Evolutionary conservation across 2,888 invertebrate species (phyloP).

Genomic region (Cephus pygmeus): DNA sequence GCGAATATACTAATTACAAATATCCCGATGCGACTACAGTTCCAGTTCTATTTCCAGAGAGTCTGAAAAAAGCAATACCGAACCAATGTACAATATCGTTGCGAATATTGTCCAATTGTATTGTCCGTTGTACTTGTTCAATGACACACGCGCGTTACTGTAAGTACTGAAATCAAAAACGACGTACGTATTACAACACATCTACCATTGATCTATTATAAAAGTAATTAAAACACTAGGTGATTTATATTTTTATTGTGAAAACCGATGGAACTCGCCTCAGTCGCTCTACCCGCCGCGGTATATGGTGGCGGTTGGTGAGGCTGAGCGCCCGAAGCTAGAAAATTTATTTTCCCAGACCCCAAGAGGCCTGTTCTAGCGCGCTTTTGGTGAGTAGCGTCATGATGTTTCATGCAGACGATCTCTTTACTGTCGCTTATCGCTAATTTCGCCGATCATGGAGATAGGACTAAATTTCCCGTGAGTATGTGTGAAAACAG

Average conservation of each 20-base stretch:
- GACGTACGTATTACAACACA: conserved; percentile 63
- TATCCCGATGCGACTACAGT: conserved; percentile 47
- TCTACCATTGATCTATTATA: conserved; percentile 61
- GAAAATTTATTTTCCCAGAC: conserved; percentile 41
- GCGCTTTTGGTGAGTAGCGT: conserved; percentile 58
- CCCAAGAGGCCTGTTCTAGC: conserved; percentile 37
- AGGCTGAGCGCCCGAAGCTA: conserved; percentile 40
- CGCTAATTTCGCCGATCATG: conserved; percentile 45
- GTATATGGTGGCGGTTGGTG: conserved; percentile 25
- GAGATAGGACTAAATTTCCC: conserved; percentile 45
- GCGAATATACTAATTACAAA: not conserved
- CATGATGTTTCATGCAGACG: conserved; percentile 47
- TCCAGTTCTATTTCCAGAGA: conserved; percentile 66
- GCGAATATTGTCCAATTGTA: conserved; percentile 64
- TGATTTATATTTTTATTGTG: conserved; percentile 47
- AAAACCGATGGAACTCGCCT: conserved; percentile 33
- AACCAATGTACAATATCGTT: conserved; percentile 65
- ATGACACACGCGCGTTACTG: conserved; percentile 64
- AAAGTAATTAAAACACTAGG: conserved; percentile 56
- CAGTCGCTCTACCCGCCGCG: conserved; percentile 47
- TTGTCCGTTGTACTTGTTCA: conserved; percentile 62
- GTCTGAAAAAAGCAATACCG: conserved; percentile 67
- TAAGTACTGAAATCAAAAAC: conserved; percentile 62
- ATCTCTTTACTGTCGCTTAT: conserved; percentile 51
- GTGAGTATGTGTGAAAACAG: conserved; percentile 57